Conservation (phyloP, 1,140 invertebrate genomes). For the Heliothis subflexa region DNA sequence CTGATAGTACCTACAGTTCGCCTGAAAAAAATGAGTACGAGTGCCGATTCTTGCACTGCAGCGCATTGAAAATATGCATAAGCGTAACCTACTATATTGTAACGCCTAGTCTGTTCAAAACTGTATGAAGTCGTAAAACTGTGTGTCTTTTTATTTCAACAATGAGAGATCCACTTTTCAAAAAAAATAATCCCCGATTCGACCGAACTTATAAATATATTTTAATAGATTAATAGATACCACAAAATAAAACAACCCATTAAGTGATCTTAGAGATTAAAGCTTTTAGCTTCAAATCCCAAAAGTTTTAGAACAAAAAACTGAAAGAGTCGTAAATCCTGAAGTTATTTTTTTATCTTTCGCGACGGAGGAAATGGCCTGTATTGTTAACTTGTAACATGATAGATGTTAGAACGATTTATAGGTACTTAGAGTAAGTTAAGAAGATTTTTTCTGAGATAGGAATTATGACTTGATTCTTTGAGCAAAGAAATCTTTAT, state of each 20-base stretch:
- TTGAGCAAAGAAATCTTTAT: too few relatives aligned
- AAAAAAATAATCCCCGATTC: not conserved
- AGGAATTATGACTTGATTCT: too few relatives aligned
- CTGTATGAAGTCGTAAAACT: too few relatives aligned
- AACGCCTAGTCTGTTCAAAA: too few relatives aligned
- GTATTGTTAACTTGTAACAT: conserved; percentile 15
- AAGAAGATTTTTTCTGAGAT: not conserved
- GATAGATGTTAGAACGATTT: conserved; percentile 1
- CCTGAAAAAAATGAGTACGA: too few relatives aligned
- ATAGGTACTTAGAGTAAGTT: too few relatives aligned
- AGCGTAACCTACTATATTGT: too few relatives aligned
- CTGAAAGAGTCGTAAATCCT: conserved; percentile 11
- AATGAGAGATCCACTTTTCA: too few relatives aligned
- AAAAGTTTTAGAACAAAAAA: not conserved
- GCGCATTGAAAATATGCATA: too few relatives aligned
- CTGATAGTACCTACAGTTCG: too few relatives aligned
- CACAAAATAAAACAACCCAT: not conserved
- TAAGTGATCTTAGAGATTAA: not conserved
- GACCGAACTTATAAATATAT: not conserved
- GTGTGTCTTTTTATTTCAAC: too few relatives aligned
- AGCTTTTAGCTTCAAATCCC: not conserved
- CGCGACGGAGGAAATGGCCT: not conserved
- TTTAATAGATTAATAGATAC: not conserved
- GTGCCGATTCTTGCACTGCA: too few relatives aligned
- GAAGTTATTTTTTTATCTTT: conserved; percentile 24